Evolutionary conservation across 2,797 vertebrate genomes (phyloP), one percentile per base, ranked within the genome.

Genomic region (Mormyrops attenuatus): DNA sequence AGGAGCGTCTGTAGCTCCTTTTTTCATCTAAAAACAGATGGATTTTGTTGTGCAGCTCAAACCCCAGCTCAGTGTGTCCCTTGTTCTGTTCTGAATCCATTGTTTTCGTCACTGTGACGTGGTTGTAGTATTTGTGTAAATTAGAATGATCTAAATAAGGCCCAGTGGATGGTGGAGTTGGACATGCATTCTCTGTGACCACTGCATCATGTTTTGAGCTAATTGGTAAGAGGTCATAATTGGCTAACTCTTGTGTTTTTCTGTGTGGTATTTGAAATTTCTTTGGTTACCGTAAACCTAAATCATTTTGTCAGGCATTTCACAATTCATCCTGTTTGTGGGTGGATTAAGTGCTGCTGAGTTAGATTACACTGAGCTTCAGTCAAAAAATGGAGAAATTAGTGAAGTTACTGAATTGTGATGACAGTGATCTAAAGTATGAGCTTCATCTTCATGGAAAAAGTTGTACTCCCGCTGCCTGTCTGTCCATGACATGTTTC

Each of bases 271-370:
- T 73, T 80, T 38, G 34, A 44, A 80, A 44, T 38, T 44, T 80
- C 17, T 80, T 80, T 80, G 41, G 73, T 80, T 44, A 44, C 73
- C 7, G 38, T 80, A 7, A 44, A 80, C 41, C 17, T 80, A 44
- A 80, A 80, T 80, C 73, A 80, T 80, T 80, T 80, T 80, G 38
- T 41, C 73, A 80, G 73, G 73, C 34, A 80, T 69, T 69, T 69
- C 63, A 34, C 66, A 73, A 17, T 73, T 38, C 66, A 38, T 73
- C 66, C 66, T 73, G 30, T 80, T 80, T 20, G 73, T 80, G 17
- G 73, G 38, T 80, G 73, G 73, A 41, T 80, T 80, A 44, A 38
- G 17, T 44, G 15, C 34, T 44, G 41, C 20, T 8, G 8, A 80
- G 73, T 80, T 80, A n/a, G 34, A 80, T 44, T 41, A 80, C 3